Evolutionary conservation across 1,140 invertebrate species (phyloP).

Genomic region (Cydia fagiglandana): DNA sequence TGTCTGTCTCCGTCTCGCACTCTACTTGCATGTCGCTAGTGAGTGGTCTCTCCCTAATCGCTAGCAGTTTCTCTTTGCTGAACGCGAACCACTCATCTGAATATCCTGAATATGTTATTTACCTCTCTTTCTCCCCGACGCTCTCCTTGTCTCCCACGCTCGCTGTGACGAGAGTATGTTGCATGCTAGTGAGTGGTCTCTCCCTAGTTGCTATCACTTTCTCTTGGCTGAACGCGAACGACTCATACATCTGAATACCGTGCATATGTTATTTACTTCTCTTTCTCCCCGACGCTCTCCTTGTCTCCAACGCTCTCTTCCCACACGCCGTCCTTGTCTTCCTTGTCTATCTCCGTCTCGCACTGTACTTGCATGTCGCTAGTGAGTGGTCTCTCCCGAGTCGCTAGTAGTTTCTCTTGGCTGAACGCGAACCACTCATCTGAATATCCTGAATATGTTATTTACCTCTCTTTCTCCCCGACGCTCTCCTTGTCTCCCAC

Average conservation of each 20-base stretch:
- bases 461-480: slow-evolving; percentile 30
- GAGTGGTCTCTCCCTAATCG: slow-evolving; percentile 34
- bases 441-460: slow-evolving; percentile 11
- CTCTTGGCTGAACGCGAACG: slow-evolving; percentile 56
- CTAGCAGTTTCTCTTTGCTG: slow-evolving; percentile 54
- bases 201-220: slow-evolving; percentile 41
- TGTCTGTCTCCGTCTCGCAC: background rate
- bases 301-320: background rate
- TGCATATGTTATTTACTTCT: slow-evolving; percentile 13
- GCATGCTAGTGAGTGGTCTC: slow-evolving; percentile 41
- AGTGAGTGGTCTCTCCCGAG: slow-evolving; percentile 38
- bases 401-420: slow-evolving; percentile 51
- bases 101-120: background rate
- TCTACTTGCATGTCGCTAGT: slow-evolving; percentile 51
- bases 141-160: background rate
- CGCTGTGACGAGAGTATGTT: background rate
- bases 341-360: background rate
- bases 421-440: slow-evolving; percentile 55
- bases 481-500: slow-evolving; percentile 2
- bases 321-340: slow-evolving; percentile 2
- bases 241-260: slow-evolving; percentile 56
- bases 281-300: background rate
- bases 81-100: slow-evolving; percentile 53
- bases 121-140: slow-evolving; percentile 30
- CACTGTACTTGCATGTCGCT: slow-evolving; percentile 48